Evolutionary conservation across 2,888 invertebrate genomes (phyloP).

Genomic region (Lampropteryx suffumata): DNA sequence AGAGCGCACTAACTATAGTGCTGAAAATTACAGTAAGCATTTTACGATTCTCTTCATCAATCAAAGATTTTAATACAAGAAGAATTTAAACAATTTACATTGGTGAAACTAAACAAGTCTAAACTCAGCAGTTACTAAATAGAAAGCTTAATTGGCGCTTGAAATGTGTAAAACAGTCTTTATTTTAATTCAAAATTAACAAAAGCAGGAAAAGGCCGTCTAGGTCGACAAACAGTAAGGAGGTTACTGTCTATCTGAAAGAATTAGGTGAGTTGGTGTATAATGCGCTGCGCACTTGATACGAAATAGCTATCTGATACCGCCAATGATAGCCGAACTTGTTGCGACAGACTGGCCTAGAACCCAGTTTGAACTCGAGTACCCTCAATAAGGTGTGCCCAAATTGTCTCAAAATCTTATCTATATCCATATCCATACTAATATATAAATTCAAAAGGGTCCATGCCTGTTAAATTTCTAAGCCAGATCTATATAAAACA

Average conservation of each 20-base stretch:
- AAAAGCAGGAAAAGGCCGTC: conserved; percentile 49
- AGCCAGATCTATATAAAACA: too few relatives aligned
- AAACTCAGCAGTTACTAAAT: too few relatives aligned
- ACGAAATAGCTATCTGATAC: conserved; percentile 52
- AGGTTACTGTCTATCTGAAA: conserved; percentile 52
- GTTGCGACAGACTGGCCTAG: conserved; percentile 76
- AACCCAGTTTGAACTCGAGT: conserved; percentile 72
- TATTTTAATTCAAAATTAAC: conserved; percentile 22
- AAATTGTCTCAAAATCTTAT: conserved; percentile 53
- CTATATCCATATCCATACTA: too few relatives aligned
- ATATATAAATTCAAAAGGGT: too few relatives aligned
- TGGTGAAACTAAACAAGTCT: too few relatives aligned
- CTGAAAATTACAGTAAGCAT: too few relatives aligned
- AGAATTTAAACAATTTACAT: too few relatives aligned
- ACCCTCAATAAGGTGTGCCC: conserved; percentile 65
- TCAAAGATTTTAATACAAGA: too few relatives aligned
- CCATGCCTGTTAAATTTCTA: too few relatives aligned
- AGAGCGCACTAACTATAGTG: too few relatives aligned
- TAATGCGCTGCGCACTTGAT: conserved; percentile 56
- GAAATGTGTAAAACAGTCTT: not conserved
- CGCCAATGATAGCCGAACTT: conserved; percentile 54
- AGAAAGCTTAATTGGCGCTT: not conserved
- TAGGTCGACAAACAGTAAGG: conserved; percentile 50
- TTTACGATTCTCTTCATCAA: too few relatives aligned
- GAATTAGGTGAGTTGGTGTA: conserved; percentile 48